Evolutionary conservation across 2,888 invertebrate species (phyloP).

Genomic region (Trissolcus brochymenae): DNA sequence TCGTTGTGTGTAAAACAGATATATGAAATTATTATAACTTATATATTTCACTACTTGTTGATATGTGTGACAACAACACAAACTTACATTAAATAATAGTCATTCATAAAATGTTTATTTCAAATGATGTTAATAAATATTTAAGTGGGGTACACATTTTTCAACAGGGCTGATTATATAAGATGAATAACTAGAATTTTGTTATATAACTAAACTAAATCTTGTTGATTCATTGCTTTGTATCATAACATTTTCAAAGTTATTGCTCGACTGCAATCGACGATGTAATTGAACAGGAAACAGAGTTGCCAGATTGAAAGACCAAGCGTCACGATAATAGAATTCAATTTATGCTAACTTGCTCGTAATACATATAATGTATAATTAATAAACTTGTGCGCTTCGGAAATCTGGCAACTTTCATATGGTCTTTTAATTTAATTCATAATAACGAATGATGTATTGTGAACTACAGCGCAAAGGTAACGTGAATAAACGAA

Average conservation of each 20-base stretch:
- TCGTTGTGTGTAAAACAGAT: slow-evolving; percentile 1
- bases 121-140: slow-evolving; percentile 10
- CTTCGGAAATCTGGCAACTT: slow-evolving; percentile 31
- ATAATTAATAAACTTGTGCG: slow-evolving; percentile 14
- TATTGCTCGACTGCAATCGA: slow-evolving; percentile 26
- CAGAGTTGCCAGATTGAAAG: slow-evolving; percentile 34
- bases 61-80: neutral
- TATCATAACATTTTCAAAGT: slow-evolving; percentile 27
- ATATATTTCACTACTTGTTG: slow-evolving; percentile 2
- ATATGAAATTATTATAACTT: neutral
- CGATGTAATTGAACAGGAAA: slow-evolving; percentile 32
- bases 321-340: slow-evolving; percentile 5
- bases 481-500: slow-evolving; percentile 37
- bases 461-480: slow-evolving; percentile 28
- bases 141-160: slow-evolving; percentile 2
- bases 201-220: slow-evolving; percentile 4
- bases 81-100: neutral
- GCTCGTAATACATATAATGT: slow-evolving; percentile 19
- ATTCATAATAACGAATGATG: slow-evolving; percentile 18
- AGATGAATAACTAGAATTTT: slow-evolving; percentile 6
- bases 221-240: slow-evolving; percentile 23
- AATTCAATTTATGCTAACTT: slow-evolving; percentile 1
- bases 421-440: slow-evolving; percentile 21
- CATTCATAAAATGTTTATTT: neutral
- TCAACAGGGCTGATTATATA: slow-evolving; percentile 20